A percentile compares a stretch with the other conserved stretches of the same genome.
phyloP scores from a whole-genome alignment of 30 jellyfish, hydroid and myxozoan genomes.

The Catostylus mosaicus region DNA sequence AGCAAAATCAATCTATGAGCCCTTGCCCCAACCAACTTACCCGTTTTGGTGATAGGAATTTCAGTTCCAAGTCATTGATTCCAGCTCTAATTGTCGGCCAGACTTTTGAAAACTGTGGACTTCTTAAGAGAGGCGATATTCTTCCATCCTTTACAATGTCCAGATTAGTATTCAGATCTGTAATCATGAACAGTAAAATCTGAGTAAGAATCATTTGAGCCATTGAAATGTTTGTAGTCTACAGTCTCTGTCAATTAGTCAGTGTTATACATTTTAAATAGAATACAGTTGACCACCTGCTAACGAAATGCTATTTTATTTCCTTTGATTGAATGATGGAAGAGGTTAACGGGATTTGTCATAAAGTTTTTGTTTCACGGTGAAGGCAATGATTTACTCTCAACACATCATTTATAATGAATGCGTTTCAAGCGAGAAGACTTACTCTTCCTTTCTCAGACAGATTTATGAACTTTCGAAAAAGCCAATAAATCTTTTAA shows the following conservation, averaged over 20 bases:
- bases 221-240: neutral
- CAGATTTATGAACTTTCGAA: constrained; percentile 30
- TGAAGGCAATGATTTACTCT: constrained; percentile 1
- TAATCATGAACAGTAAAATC: constrained; percentile 7
- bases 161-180: constrained; percentile 58
- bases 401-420: neutral
- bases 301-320: neutral
- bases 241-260: neutral
- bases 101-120: constrained; percentile 68
- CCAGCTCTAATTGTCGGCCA: constrained; percentile 70
- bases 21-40: constrained; percentile 48
- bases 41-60: constrained; percentile 73
- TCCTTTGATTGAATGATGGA: constrained; percentile 10
- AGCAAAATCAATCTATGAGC: too few relatives aligned
- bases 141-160: constrained; percentile 78
- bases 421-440: neutral
- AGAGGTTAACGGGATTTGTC: constrained; percentile 49
- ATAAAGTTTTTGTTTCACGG: constrained; percentile 6
- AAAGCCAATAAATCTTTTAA: constrained; percentile 16
- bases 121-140: constrained; percentile 55
- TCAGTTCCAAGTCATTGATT: constrained; percentile 70
- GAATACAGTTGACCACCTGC: neutral
- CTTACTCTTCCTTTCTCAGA: constrained; percentile 10
- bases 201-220: neutral
- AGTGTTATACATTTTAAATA: neutral